phyloP scores from a whole-genome alignment of 1,140 invertebrate species.

The Druon quercuslanigerum region DNA sequence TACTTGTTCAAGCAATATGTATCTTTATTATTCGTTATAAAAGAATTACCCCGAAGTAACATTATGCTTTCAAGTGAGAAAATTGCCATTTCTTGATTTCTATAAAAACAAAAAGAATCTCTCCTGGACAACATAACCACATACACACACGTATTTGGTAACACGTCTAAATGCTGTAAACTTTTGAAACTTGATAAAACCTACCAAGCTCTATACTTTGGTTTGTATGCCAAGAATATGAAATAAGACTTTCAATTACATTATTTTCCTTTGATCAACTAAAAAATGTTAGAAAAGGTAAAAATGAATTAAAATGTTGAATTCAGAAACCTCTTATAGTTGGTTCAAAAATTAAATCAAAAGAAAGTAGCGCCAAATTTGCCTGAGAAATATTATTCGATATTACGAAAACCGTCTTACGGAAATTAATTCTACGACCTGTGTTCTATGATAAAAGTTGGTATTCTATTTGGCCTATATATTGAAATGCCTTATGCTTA shows the following conservation, averaged over 20 bases:
- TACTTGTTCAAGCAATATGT: too few relatives aligned
- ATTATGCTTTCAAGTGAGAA: too few relatives aligned
- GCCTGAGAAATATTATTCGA: not conserved
- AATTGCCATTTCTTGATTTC: not conserved
- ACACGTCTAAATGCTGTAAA: not conserved
- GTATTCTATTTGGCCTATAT: slow-evolving; percentile 1
- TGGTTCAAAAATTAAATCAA: not conserved
- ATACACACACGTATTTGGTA: not conserved
- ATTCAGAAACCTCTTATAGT: not conserved
- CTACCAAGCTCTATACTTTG: not conserved
- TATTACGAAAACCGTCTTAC: not conserved
- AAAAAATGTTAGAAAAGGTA: not conserved
- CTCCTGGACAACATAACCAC: not conserved
- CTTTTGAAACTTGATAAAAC: not conserved
- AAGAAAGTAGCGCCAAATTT: not conserved
- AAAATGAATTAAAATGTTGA: not conserved
- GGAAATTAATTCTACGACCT: not conserved
- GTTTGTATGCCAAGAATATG: not conserved
- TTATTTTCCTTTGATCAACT: not conserved
- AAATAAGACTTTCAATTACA: not conserved
- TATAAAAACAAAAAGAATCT: not conserved
- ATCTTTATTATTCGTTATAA: too few relatives aligned
- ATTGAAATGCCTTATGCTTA: slow-evolving; percentile 21
- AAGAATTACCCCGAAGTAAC: too few relatives aligned
- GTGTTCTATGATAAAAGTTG: not conserved